A percentile compares a stretch with the other conserved stretches of the same genome.
phyloP scores from a whole-genome alignment of 1,140 invertebrate species.

The Drosophila seguyi region DNA sequence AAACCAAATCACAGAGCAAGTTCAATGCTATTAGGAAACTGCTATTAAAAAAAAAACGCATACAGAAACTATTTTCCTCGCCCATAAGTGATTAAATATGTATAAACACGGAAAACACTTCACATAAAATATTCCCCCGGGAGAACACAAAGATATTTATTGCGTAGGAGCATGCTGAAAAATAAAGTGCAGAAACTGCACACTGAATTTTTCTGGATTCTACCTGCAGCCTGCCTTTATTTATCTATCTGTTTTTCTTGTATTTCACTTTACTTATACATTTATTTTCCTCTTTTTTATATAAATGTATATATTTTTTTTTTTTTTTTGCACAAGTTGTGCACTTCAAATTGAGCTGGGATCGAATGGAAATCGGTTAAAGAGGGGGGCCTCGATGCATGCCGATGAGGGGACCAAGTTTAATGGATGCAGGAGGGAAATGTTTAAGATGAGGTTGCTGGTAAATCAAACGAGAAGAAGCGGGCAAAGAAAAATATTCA shows the following conservation, averaged over 20 bases:
- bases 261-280: not conserved
- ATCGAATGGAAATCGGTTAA: constrained; percentile 11
- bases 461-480: constrained; percentile 21
- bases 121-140: constrained; percentile 1
- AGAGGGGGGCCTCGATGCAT: constrained; percentile 2
- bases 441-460: constrained; percentile 60
- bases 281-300: constrained; percentile 1
- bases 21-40: constrained; percentile 66
- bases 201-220: constrained; percentile 37
- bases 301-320: constrained; percentile 4
- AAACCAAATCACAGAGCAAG: constrained; percentile 44
- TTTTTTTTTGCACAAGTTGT: constrained; percentile 46
- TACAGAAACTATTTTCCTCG: constrained; percentile 18
- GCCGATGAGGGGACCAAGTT: constrained; percentile 29
- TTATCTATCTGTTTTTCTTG: constrained; percentile 13
- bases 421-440: constrained; percentile 45
- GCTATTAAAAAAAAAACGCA: constrained; percentile 13
- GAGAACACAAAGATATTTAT: constrained; percentile 60
- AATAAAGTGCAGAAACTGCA: constrained; percentile 40
- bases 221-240: constrained; percentile 30
- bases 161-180: constrained; percentile 53
- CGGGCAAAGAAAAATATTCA: constrained; percentile 3
- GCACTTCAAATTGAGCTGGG: constrained; percentile 41
- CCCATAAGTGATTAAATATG: constrained; percentile 52
- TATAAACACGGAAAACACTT: constrained; percentile 46